These are phyloP conservation scores for Drosophila kikkawai DNA, from an alignment of 1,140 invertebrate genomes.

Conservation along the genomic window DNA sequence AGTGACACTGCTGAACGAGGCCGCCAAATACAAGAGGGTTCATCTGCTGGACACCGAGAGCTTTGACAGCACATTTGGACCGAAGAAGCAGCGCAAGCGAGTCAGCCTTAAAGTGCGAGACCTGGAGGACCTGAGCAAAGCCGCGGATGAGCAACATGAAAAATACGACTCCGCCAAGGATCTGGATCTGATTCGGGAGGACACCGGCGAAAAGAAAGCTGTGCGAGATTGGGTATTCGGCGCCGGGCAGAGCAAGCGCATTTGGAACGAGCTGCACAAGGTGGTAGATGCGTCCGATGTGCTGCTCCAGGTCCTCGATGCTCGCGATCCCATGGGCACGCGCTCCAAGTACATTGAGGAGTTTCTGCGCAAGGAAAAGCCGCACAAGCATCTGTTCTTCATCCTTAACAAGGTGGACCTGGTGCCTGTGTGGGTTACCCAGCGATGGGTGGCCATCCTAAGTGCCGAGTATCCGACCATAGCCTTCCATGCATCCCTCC, in stretches of 20 bases:
- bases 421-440: slow-evolving; percentile 98
- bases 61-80: slow-evolving; percentile 97
- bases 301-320: slow-evolving; percentile 96
- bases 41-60: slow-evolving; percentile 98
- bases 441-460: slow-evolving; percentile 96
- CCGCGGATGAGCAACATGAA: slow-evolving; percentile 89
- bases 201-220: slow-evolving; percentile 91
- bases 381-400: slow-evolving; percentile 97
- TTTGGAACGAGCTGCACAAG: slow-evolving; percentile 99
- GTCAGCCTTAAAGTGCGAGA: slow-evolving; percentile 93
- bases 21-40: slow-evolving; percentile 94
- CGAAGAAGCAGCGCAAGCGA: slow-evolving; percentile 95
- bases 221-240: slow-evolving; percentile 94
- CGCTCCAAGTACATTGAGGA: slow-evolving; percentile 96
- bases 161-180: slow-evolving; percentile 93
- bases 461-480: slow-evolving; percentile 98
- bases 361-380: slow-evolving; percentile 95
- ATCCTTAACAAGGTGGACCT: slow-evolving; percentile 98
- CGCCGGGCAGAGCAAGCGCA: slow-evolving; percentile 97
- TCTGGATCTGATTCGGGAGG: slow-evolving; percentile 92
- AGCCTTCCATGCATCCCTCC: slow-evolving; percentile 98
- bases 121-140: slow-evolving; percentile 89
- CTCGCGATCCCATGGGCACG: slow-evolving; percentile 97
- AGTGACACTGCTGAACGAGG: slow-evolving; percentile 97
- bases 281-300: slow-evolving; percentile 99